Base-by-base conservation (phyloP, 2,113 vertebrate species). In the Australoheros scitulus region DNA sequence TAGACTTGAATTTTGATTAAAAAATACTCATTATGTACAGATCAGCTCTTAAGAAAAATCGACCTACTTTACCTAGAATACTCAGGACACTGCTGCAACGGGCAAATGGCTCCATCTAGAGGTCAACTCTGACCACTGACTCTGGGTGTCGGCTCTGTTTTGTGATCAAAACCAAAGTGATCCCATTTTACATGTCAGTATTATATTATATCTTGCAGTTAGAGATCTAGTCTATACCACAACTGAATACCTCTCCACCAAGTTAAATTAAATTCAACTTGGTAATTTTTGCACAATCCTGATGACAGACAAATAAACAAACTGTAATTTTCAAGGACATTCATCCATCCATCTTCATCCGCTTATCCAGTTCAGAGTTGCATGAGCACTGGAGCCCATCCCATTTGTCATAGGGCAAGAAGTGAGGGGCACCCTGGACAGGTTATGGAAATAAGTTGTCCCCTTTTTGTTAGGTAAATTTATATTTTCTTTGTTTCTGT, bases 101-200 rank as follows among this genome's bases (percentile, higher is more conserved):
- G 78, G 61, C 50, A 17, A 86, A 91, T 83, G 58, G 87, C 90
- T 70, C 90, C 93, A 91, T 82, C 92, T 91, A 91, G 91, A 89
- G 89, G 91, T 76, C 60, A 78, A 17, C 32, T 11, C 5, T 18
- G 29, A 56, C n/a, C 41, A 38, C 58, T 36, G 47, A 34, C 8
- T 15, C 29, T 29, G 41, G n/a, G 17, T 47, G 57, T 11, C 26
- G 24, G 55, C 2, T 82, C 29, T 68, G 64, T 47, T 55, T 55
- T 79, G 32, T 34, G 11, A 24, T 0, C n/a, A 47, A 72, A n/a
- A 43, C 24, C 52, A 20, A 72, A 32, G 50, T 2, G 10, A 72
- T 72, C 24, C 65, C 24, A 6, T 11, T 52, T 52, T 72, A 52
- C 10, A 18, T 32, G 29, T 52, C 41, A 52, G 65, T 8, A 52